Evolutionary conservation across 2,888 invertebrate genomes (phyloP), one percentile per base, ranked within the genome.

Genomic region (Drosophila eohydei): DNA sequence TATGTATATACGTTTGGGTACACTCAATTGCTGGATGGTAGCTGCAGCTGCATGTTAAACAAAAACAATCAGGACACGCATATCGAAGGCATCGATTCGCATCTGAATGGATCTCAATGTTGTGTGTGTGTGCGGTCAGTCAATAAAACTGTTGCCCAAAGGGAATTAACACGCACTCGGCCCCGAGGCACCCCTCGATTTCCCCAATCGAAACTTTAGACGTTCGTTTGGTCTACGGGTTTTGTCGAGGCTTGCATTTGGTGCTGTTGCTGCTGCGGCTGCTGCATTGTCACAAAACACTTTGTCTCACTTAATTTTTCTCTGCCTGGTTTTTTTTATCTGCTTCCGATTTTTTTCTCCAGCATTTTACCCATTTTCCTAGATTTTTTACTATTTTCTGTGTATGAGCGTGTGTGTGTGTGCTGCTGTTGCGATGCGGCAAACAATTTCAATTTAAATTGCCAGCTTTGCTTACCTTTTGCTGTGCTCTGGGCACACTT

Each of bases 361-460:
- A 28, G 55, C 67, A 21, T 32, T 48, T 65, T 66, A 40, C 34
- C 51, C 43, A n/a, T 56, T 60, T 12, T 38, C 3, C 44, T 36
- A 36, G 26, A 28, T 54, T 38, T 34, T 58, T 54, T 38, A 11
- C 38, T 9, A 30, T 9, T 30, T 28, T 28, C 4, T 52, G 14
- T 57, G 60, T 71, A 48, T 72, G 62, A 48, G 66, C 65, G 56
- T 12, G 38, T n/a, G 38, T n/a, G 38, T 55, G 50, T 61, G 68
- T 80, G 65, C 78, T 85, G 75, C 78, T 80, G 79, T 79, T 81
- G 84, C 80, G 77, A 71, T 85, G 74, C 72, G 80, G 78, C 79
- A 85, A 83, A 86, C 88, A 88, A 88, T 88, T 86, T 88, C 85
- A 86, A 81, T 86, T 88, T 85, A 88, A 88, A 88, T 85, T 86